These are phyloP conservation scores for Drosophila seguyi DNA, from an alignment of 1,140 invertebrate species.

Conservation along the genomic window DNA sequence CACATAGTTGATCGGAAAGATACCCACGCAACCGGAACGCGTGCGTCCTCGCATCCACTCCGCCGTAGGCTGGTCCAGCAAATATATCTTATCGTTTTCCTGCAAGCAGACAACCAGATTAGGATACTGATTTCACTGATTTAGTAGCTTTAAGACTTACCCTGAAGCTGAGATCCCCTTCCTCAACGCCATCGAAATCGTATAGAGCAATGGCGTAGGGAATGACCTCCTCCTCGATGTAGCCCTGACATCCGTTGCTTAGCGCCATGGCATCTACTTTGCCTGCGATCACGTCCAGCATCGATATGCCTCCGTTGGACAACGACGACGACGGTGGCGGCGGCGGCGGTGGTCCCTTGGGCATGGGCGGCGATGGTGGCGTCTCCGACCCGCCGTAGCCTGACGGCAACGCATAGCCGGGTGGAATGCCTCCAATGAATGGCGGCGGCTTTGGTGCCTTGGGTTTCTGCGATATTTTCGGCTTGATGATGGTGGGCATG, in stretches of 20 bases:
- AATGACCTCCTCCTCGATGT: conserved; percentile 64
- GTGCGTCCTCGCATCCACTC: conserved; percentile 92
- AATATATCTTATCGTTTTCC: conserved; percentile 89
- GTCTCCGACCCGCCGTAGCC: conserved; percentile 49
- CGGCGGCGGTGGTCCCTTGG: conserved; percentile 90
- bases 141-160: conserved; percentile 86
- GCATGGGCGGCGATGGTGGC: conserved; percentile 90
- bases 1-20: conserved; percentile 93
- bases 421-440: conserved; percentile 60
- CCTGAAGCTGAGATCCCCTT: conserved; percentile 90
- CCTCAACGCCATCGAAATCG: conserved; percentile 89
- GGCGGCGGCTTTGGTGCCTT: conserved; percentile 79
- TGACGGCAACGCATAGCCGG: conserved; percentile 37
- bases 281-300: conserved; percentile 78
- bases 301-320: conserved; percentile 70
- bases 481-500: conserved; percentile 90
- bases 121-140: background rate
- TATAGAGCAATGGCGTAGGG: conserved; percentile 91
- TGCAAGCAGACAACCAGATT: conserved; percentile 82
- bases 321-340: conserved; percentile 88
- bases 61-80: conserved; percentile 89
- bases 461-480: conserved; percentile 79
- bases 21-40: conserved; percentile 88
- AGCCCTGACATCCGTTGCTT: conserved; percentile 55
- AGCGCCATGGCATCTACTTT: conserved; percentile 75